Evolutionary conservation across 2,113 vertebrate species (phyloP).

Genomic region (Haemorhous mexicanus): DNA sequence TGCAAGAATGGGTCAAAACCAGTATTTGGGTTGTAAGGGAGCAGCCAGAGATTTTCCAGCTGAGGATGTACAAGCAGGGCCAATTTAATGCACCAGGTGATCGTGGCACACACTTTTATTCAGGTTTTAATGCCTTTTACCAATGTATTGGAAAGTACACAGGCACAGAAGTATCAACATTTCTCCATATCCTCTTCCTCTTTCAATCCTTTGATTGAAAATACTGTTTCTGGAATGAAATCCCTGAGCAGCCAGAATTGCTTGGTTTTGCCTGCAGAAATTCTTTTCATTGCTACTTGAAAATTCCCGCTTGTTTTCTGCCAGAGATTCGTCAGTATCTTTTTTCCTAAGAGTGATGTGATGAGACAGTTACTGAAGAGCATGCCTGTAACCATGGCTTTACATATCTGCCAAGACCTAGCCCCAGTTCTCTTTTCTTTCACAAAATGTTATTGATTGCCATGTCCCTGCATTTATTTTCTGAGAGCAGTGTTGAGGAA

Average conservation of each 20-base stretch:
- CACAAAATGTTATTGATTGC: neutral
- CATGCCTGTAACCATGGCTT: neutral
- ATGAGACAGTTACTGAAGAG: neutral
- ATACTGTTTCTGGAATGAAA: neutral
- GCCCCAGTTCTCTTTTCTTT: neutral
- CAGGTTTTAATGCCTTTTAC: neutral
- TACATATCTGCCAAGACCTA: neutral
- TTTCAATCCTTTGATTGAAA: neutral
- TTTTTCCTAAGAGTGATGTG: neutral
- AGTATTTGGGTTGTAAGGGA: neutral
- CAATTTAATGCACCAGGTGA: neutral
- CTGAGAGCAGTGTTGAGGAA: neutral
- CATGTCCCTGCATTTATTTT: neutral
- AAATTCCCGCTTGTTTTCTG: neutral
- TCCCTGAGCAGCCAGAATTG: neutral
- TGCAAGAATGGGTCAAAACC: neutral
- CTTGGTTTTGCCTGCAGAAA: neutral
- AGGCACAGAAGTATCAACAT: neutral
- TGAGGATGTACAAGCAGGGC: neutral
- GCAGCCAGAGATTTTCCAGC: neutral
- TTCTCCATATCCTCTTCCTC: neutral
- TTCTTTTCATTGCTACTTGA: neutral
- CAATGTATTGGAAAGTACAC: neutral
- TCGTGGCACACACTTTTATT: accelerated
- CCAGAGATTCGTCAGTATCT: neutral